Base-by-base conservation (phyloP, 2,113 vertebrate genomes). In the Gallinago paraguaiae region DNA sequence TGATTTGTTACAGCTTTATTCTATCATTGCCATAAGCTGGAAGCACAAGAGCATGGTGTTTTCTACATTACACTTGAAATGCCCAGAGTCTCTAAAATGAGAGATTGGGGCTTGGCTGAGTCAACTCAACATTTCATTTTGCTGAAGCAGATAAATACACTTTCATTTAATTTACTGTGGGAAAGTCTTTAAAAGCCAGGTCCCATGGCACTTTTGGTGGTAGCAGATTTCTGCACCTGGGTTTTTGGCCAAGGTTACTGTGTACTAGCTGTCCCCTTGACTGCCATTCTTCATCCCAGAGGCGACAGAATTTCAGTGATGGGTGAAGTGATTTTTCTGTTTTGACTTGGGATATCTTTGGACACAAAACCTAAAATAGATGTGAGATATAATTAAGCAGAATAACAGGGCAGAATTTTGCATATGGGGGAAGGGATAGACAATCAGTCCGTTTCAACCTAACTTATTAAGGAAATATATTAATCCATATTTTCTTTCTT, bases 91-190 rank as follows among this genome's bases (percentile, higher is more conserved):
- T 81, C n/a, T 80, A 85, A 84, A 85, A 92, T 2, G 14, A 65
- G 78, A 82, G 70, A 78, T 12, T 87, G 86, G 87, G 78, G 45
- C 86, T 94, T 91, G 95, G 90, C 95, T 93, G 83, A 95, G 65
- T 89, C 83, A 87, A 95, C 57, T 88, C 61, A 87, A 82, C 41
- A n/a, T 92, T 96, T 94, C 77, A 67, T 94, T 95, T 95, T 92
- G 71, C 92, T 97, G 92, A 97, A 92, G 86, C 50, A 91, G 91
- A 95, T 87, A 93, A 92, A 91, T 94, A 72, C 64, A 60, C 41
- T 85, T 95, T 59, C 78, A 93, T 96, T 96, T 91, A 93, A 93
- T 94, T 96, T 97, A 92, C 83, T 89, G 76, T 93, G 96, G 78
- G 94, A 96, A 94, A 94, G 88, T 89, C 94, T 93, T 93, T 94